These are phyloP conservation scores for Ophonus ardosiacus DNA, from an alignment of 2,888 invertebrate species.

Conservation along the genomic window DNA sequence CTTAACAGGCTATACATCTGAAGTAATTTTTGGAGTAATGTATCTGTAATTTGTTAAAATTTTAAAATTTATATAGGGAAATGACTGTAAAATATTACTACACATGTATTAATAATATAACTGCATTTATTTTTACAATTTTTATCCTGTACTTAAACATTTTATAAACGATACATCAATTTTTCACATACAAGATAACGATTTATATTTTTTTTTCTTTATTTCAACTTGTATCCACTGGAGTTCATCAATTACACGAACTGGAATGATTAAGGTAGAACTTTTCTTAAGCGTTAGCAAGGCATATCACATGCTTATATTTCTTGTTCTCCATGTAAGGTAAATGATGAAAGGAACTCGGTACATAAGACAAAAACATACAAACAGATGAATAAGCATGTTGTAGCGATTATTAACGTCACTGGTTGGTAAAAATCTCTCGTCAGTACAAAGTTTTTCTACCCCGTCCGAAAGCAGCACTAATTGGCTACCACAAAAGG, in stretches of 20 bases:
- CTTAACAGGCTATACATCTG: too few species aligned
- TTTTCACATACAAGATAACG: too few species aligned
- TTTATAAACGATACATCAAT: too few species aligned
- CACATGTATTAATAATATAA: too few species aligned
- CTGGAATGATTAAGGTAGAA: not conserved
- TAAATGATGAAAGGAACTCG: constrained; percentile 32
- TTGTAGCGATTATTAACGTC: constrained; percentile 45
- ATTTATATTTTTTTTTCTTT: too few species aligned
- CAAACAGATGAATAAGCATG: constrained; percentile 39
- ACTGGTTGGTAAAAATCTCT: constrained; percentile 40
- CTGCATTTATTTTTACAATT: too few species aligned
- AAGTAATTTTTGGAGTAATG: too few species aligned
- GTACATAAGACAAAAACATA: constrained; percentile 16
- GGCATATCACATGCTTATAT: not conserved
- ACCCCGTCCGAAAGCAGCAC: constrained; percentile 57
- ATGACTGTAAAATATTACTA: too few species aligned
- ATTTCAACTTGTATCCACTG: not conserved
- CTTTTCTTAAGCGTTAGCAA: not conserved
- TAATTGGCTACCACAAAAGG: constrained; percentile 69
- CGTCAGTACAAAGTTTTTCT: constrained; percentile 47
- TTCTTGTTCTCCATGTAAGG: constrained; percentile 24
- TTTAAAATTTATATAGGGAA: too few species aligned
- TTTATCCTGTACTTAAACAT: too few species aligned
- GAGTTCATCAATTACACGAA: not conserved
- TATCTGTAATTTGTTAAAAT: too few species aligned